A percentile compares a stretch with the other conserved stretches of the same genome.
Conservation (phyloP, 2,113 vertebrate species). For the Erinaceus europaeus region DNA sequence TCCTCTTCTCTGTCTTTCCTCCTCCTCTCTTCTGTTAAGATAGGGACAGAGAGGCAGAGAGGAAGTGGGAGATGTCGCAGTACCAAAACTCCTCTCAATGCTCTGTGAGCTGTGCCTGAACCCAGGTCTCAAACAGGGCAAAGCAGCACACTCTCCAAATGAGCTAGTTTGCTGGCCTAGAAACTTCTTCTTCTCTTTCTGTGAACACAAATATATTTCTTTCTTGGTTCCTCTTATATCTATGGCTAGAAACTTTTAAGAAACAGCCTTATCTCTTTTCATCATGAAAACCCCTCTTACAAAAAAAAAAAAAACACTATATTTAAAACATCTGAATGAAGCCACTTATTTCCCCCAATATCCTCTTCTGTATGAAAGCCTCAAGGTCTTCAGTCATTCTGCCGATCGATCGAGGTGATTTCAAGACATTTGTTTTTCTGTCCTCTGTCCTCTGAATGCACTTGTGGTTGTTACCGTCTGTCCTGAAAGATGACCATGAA, state of each 20-base stretch:
- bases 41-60: too few species aligned
- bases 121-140: too few species aligned
- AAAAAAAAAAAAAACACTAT: too few species aligned
- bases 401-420: too few species aligned
- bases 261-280: neutral
- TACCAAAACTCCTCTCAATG: too few species aligned
- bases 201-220: neutral
- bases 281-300: neutral
- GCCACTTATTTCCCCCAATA: neutral
- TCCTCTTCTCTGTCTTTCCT: too few species aligned
- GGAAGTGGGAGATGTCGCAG: too few species aligned
- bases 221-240: neutral
- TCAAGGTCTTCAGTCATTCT: neutral
- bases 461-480: neutral
- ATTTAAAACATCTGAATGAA: neutral
- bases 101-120: too few species aligned
- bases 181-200: neutral
- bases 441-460: neutral
- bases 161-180: too few species aligned
- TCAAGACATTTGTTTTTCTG: neutral
- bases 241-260: neutral
- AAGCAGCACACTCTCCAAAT: too few species aligned
- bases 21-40: too few species aligned
- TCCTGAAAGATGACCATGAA: neutral
- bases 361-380: neutral